Percentiles rank a stretch among this genome's conserved stretches.
Conservation (phyloP, 2,888 invertebrate genomes). For the Stomorhina lunata region DNA sequence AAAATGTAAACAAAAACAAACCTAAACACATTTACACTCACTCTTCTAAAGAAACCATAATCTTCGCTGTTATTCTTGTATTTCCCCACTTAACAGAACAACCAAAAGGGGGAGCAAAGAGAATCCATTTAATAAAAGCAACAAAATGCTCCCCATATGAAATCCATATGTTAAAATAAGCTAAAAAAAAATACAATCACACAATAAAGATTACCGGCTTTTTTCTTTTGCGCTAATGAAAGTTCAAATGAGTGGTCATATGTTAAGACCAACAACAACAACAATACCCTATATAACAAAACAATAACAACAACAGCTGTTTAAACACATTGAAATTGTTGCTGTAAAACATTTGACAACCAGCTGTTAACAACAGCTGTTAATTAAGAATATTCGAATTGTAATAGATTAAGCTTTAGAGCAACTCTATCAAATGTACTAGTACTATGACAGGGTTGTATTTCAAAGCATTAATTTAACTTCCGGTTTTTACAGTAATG, state of each 20-base stretch:
- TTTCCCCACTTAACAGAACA: neutral
- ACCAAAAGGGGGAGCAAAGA: neutral
- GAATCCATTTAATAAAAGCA: neutral
- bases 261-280: constrained; percentile 29
- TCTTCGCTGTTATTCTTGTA: neutral
- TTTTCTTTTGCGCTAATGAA: neutral
- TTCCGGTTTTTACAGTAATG: constrained; percentile 46
- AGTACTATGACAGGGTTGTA: neutral
- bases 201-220: constrained; percentile 50
- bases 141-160: neutral
- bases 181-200: constrained; percentile 10
- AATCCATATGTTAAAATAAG: constrained; percentile 43
- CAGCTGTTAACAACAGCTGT: constrained; percentile 35
- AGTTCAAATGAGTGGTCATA: constrained; percentile 1
- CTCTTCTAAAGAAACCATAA: neutral
- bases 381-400: constrained; percentile 42
- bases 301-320: constrained; percentile 47
- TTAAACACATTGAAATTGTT: neutral
- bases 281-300: neutral
- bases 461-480: neutral
- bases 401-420: constrained; percentile 41
- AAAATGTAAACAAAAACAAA: constrained; percentile 4
- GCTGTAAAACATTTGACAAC: neutral
- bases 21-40: neutral
- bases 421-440: neutral